These are phyloP conservation scores for Tauraco hartlaubi DNA, from an alignment of 2,797 vertebrate species.

Conservation along the genomic window DNA sequence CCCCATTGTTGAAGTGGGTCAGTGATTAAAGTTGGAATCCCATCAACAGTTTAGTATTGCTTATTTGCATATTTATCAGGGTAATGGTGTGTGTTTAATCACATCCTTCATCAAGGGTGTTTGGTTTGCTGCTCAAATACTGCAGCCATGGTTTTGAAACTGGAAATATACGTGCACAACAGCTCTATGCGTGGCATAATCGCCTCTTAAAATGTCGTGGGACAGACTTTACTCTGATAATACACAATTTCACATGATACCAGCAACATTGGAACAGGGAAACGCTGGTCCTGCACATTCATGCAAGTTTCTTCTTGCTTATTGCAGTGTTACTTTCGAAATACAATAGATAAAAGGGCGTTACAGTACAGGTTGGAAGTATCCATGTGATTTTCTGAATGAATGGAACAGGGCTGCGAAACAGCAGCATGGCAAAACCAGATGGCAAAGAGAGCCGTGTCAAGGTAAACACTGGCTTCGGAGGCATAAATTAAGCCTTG, in stretches of 20 bases:
- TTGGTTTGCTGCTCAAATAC: background rate
- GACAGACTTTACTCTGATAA: background rate
- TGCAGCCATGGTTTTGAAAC: background rate
- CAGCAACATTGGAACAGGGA: background rate
- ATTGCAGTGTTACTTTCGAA: background rate
- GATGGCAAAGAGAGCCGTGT: background rate
- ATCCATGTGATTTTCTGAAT: background rate
- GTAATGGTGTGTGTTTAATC: background rate
- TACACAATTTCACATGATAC: background rate
- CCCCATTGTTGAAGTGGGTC: conserved; percentile 36
- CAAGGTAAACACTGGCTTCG: background rate
- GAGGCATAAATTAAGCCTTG: background rate
- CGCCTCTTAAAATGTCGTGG: background rate
- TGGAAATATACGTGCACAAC: background rate
- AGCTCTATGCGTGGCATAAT: background rate
- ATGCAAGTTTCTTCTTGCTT: background rate
- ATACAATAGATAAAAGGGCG: background rate
- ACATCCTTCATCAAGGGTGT: background rate
- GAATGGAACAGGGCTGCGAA: background rate
- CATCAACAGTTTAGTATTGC: background rate
- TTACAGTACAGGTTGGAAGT: background rate
- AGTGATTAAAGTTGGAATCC: conserved; percentile 16
- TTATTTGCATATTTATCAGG: conserved; percentile 37
- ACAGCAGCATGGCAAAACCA: background rate
- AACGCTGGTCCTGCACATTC: background rate